Evolutionary conservation across 2,888 invertebrate genomes (phyloP).

Genomic region (Acrobasis repandana): DNA sequence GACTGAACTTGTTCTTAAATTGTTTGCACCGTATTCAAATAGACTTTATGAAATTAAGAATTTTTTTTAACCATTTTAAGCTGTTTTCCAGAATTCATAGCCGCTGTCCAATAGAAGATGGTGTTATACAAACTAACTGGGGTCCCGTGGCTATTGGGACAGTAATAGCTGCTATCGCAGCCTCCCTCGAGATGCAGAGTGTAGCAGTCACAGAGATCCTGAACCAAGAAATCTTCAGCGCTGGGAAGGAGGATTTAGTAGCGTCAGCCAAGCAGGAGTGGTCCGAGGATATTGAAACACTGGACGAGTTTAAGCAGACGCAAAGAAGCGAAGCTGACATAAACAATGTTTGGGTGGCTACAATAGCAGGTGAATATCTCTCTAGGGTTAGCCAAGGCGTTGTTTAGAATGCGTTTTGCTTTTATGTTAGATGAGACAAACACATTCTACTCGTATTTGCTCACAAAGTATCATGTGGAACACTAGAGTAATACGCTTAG

Average conservation of each 20-base stretch:
- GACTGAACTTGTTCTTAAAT: no score
- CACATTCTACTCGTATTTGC: no score
- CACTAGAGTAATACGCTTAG: no score
- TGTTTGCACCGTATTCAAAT: no score
- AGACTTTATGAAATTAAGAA: no score
- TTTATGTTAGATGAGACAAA: no score
- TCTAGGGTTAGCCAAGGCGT: neutral
- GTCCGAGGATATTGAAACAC: constrained; percentile 61
- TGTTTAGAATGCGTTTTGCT: no score
- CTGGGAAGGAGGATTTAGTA: constrained; percentile 65
- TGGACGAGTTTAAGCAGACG: constrained; percentile 40
- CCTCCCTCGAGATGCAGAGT: constrained; percentile 83
- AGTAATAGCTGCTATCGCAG: constrained; percentile 83
- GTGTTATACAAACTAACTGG: constrained; percentile 85
- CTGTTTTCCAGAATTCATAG: constrained; percentile 56
- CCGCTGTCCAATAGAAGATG: constrained; percentile 85
- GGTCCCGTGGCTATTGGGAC: constrained; percentile 84
- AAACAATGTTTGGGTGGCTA: constrained; percentile 84
- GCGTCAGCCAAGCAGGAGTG: constrained; percentile 64
- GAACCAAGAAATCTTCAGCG: constrained; percentile 64
- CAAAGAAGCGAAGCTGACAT: constrained; percentile 56
- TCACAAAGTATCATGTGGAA: no score
- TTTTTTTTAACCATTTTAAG: no score
- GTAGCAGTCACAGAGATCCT: constrained; percentile 77
- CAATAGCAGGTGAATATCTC: constrained; percentile 76